Conservation (phyloP, 2,797 vertebrate genomes). For the Gallirallus australis region DNA sequence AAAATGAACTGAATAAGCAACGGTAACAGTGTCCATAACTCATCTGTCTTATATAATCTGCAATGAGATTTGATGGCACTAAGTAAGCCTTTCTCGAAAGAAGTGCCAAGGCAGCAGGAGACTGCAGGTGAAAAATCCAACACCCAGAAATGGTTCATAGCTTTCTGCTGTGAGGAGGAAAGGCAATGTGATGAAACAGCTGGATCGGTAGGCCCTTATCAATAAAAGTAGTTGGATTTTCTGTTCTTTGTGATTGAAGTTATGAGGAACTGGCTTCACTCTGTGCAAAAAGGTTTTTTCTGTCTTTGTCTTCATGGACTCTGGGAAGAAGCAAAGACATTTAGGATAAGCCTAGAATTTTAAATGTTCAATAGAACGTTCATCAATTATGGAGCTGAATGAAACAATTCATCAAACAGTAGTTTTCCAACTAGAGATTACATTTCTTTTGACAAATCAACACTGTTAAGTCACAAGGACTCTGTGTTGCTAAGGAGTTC, state of each 20-base stretch:
- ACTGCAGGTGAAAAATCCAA: neutral
- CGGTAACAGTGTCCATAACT: neutral
- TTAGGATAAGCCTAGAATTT: slow-evolving; percentile 31
- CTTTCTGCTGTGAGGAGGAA: neutral
- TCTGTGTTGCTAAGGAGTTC: slow-evolving; percentile 23
- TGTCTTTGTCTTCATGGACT: slow-evolving; percentile 7
- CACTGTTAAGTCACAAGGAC: neutral
- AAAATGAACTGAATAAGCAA: neutral
- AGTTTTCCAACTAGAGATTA: slow-evolving; percentile 14
- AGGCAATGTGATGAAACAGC: neutral
- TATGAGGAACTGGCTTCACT: slow-evolving; percentile 29
- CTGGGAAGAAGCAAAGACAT: slow-evolving; percentile 37
- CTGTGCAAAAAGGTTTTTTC: slow-evolving; percentile 23
- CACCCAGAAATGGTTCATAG: neutral
- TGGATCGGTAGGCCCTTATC: neutral
- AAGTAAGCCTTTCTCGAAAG: neutral
- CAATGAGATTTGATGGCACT: neutral
- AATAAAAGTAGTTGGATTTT: slow-evolving; percentile 36
- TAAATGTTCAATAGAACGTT: slow-evolving; percentile 13
- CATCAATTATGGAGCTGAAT: neutral
- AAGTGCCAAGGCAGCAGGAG: neutral
- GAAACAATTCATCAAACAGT: slow-evolving; percentile 32
- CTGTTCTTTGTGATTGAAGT: slow-evolving; percentile 5
- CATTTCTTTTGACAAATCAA: slow-evolving; percentile 47
- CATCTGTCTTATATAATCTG: neutral